Evolutionary conservation across 92 coral and sea anemone genomes (phyloP).

Genomic region (Palythoa grandiflora): DNA sequence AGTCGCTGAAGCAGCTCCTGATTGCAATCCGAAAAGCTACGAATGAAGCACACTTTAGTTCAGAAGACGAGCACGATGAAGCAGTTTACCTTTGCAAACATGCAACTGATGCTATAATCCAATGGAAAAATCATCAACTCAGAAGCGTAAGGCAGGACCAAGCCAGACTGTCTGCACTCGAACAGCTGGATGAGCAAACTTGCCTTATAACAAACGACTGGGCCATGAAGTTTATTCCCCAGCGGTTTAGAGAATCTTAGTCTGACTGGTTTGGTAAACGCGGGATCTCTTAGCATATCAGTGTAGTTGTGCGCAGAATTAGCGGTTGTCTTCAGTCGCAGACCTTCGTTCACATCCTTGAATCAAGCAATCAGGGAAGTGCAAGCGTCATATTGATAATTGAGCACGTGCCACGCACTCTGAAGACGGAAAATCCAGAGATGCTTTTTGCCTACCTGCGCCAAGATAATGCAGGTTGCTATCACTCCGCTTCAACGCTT

Average conservation of each 20-base stretch:
- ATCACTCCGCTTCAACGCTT: slow-evolving; percentile 40
- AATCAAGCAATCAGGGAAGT: slow-evolving; percentile 51
- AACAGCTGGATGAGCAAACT: slow-evolving; percentile 44
- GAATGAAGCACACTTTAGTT: slow-evolving; percentile 35
- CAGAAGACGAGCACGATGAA: slow-evolving; percentile 46
- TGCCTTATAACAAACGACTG: slow-evolving; percentile 54
- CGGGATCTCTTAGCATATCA: slow-evolving; percentile 14
- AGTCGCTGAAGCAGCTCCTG: slow-evolving; percentile 28
- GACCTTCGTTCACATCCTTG: slow-evolving; percentile 42
- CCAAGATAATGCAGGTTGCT: slow-evolving; percentile 56
- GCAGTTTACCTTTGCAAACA: slow-evolving; percentile 52
- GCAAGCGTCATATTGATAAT: slow-evolving; percentile 30
- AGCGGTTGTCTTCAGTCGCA: slow-evolving; percentile 40
- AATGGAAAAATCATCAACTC: slow-evolving; percentile 53
- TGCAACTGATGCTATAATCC: slow-evolving; percentile 49
- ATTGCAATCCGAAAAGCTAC: slow-evolving; percentile 31
- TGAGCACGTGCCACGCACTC: slow-evolving; percentile 38
- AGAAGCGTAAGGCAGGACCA: slow-evolving; percentile 23
- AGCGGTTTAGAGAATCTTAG: slow-evolving; percentile 45
- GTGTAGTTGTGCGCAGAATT: slow-evolving; percentile 42
- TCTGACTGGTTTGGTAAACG: slow-evolving; percentile 48
- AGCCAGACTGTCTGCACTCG: slow-evolving; percentile 32
- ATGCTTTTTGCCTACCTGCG: slow-evolving; percentile 33
- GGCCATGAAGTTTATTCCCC: slow-evolving; percentile 54
- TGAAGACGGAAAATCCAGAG: slow-evolving; percentile 43